A percentile compares a stretch with the other conserved stretches of the same genome.
Conservation (phyloP, 53 echinoderm and acorn worm genomes). For the Stichopus horrens region DNA sequence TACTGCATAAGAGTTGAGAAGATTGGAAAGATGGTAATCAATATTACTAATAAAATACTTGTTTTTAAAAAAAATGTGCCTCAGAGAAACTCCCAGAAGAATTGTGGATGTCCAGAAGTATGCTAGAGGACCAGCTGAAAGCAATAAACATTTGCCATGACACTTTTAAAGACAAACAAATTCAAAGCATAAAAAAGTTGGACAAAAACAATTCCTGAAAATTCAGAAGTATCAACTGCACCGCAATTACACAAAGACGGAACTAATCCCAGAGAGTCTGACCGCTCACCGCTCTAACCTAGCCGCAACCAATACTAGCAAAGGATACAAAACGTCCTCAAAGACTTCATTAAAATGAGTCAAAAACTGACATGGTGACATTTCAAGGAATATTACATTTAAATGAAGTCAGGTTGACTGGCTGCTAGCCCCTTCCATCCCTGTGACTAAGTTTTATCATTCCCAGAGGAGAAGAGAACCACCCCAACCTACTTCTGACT, state of each 20-base stretch:
- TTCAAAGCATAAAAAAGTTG: neutral
- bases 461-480: neutral
- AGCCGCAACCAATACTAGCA: slow-evolving; percentile 3
- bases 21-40: too few relatives aligned
- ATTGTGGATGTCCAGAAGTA: neutral
- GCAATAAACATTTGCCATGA: neutral
- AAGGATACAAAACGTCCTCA: neutral
- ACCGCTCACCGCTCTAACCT: slow-evolving; percentile 1
- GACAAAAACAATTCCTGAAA: slow-evolving; percentile 15
- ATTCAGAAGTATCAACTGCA: neutral
- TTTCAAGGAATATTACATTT: neutral
- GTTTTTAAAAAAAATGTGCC: too few relatives aligned
- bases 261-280: neutral
- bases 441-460: neutral
- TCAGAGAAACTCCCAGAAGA: too few relatives aligned
- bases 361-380: slow-evolving; percentile 19
- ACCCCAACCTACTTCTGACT: neutral
- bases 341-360: slow-evolving; percentile 4
- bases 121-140: slow-evolving; percentile 6
- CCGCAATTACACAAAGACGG: neutral
- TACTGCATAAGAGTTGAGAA: too few relatives aligned
- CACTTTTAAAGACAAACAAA: slow-evolving; percentile 13
- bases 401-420: neutral
- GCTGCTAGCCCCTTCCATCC: neutral
- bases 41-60: too few relatives aligned